A percentile compares a stretch with the other conserved stretches of the same genome.
phyloP scores from a whole-genome alignment of 2,888 invertebrate species.

The Oscheius sp. region DNA sequence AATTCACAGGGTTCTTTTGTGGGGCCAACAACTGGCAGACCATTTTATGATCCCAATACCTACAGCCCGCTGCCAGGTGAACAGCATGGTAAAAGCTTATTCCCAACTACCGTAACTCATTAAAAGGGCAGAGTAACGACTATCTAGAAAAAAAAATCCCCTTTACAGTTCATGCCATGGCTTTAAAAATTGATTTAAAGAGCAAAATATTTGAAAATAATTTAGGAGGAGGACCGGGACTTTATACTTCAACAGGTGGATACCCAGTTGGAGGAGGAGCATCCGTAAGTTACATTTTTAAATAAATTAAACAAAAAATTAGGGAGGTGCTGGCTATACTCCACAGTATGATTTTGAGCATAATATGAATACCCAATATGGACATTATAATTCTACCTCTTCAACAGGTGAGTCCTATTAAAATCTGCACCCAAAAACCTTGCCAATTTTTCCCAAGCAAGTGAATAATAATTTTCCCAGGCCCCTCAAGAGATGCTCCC shows the following conservation, averaged over 20 bases:
- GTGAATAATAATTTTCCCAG: conserved; percentile 21
- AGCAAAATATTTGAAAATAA: no score
- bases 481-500: conserved; percentile 9
- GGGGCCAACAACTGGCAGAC: conserved; percentile 5
- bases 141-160: neutral
- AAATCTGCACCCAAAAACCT: no score
- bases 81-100: neutral
- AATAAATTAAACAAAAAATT: neutral
- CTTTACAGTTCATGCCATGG: neutral
- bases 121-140: neutral
- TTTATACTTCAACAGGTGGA: neutral
- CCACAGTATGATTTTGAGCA: conserved; percentile 38
- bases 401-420: conserved; percentile 16
- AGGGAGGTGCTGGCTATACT: conserved; percentile 37
- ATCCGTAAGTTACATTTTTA: neutral
- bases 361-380: conserved; percentile 50
- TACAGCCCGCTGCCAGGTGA: conserved; percentile 9
- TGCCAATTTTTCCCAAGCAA: no score
- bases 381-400: conserved; percentile 33
- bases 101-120: neutral
- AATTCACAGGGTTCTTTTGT: conserved; percentile 6
- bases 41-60: conserved; percentile 18
- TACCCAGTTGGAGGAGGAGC: neutral
- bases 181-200: no score
- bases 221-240: conserved; percentile 1